phyloP scores from a whole-genome alignment of 2,113 vertebrate genomes.

The Labeo rohita region DNA sequence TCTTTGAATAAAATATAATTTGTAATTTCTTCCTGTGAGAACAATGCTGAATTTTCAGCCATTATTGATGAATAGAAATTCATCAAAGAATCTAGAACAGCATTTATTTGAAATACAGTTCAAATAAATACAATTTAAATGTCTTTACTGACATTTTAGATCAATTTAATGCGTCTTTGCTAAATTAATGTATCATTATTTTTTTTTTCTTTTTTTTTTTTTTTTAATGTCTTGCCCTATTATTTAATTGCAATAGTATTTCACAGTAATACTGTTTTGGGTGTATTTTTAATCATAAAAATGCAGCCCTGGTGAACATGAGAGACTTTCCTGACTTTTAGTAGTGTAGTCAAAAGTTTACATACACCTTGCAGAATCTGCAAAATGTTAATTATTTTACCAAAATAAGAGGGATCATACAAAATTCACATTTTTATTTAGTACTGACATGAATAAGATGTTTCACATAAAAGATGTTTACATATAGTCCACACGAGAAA shows the following conservation, averaged over 20 bases:
- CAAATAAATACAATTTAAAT: neutral
- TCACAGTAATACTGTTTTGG: neutral
- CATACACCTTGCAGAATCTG: no score
- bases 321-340: neutral
- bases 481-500: no score
- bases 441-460: no score
- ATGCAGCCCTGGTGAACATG: neutral
- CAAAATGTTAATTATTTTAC: no score
- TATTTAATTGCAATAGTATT: neutral
- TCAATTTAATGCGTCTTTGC: neutral
- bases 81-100: no score
- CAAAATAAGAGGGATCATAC: no score
- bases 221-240: no score
- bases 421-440: no score
- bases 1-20: neutral
- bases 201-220: neutral
- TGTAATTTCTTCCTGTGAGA: neutral
- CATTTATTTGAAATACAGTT: neutral
- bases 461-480: no score
- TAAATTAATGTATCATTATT: neutral
- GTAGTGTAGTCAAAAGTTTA: no score
- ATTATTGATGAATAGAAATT: neutral
- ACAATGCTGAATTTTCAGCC: neutral
- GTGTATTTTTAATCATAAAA: neutral
- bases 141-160: neutral